Conservation (phyloP, 2,797 vertebrate species). For the Geotrypetes seraphini region DNA sequence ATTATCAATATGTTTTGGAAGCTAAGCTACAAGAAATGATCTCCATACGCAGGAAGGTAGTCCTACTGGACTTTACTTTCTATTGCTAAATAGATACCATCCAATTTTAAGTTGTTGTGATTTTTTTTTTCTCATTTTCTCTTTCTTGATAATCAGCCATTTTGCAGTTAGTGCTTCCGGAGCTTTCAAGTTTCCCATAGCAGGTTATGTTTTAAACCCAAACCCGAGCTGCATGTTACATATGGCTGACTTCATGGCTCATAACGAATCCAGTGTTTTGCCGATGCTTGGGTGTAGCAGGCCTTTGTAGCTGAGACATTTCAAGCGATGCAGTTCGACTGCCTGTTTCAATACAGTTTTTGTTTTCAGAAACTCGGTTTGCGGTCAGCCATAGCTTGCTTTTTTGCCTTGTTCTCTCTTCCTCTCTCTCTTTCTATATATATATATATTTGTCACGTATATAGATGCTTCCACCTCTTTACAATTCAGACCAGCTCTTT, state of each 20-base stretch:
- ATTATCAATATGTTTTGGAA: constrained; percentile 97
- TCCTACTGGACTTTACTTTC: constrained; percentile 77
- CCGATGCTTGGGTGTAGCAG: constrained; percentile 71
- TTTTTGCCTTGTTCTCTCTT: constrained; percentile 64
- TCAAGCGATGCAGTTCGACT: constrained; percentile 76
- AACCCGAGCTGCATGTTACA: constrained; percentile 73
- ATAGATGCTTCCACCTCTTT: not conserved
- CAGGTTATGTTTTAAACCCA: constrained; percentile 72
- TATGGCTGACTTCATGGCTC: constrained; percentile 73
- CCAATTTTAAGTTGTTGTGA: constrained; percentile 50
- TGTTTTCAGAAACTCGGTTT: constrained; percentile 59
- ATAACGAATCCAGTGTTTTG: constrained; percentile 62
- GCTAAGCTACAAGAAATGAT: constrained; percentile 95
- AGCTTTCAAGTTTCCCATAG: constrained; percentile 62
- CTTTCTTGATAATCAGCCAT: constrained; percentile 73
- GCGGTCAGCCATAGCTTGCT: constrained; percentile 83
- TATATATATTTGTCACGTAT: constrained; percentile 13
- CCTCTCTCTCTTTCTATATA: constrained; percentile 53
- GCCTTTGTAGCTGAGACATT: constrained; percentile 68
- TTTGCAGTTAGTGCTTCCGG: constrained; percentile 66
- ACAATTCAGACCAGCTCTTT: constrained; percentile 34
- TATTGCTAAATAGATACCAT: constrained; percentile 75
- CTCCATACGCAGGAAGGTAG: constrained; percentile 97
- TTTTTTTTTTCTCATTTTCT: constrained; percentile 46
- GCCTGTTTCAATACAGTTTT: constrained; percentile 61